Base-by-base conservation (phyloP, 2,888 invertebrate genomes). In the Caenorhabditis sulstoni region DNA sequence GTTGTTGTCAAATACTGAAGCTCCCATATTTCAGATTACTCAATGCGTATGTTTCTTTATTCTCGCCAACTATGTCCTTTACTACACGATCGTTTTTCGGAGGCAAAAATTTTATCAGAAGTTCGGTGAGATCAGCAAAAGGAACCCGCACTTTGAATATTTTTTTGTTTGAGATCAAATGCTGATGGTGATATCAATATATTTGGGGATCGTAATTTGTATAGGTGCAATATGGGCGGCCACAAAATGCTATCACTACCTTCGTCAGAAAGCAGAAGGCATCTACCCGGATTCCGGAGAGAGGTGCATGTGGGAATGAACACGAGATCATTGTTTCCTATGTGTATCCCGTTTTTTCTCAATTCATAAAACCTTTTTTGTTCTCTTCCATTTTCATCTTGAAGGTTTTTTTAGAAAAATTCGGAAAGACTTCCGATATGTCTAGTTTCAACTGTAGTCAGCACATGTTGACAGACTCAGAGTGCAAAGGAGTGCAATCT, bases 221-320 rank as follows among this genome's bases (percentile, higher is more conserved):
- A 83, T 80, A 22, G 78, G 81, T 37, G 85, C 85, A 14, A 81
- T 85, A 61, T 85, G 85, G 85, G 81, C 84, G 16, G 84, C 85
- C 12, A 79, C 85, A 11, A 85, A 85, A 59, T 84, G 84, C 41
- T 85, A 84, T 58, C 85, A 85, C 47, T 85, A 81, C 67, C 66
- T 85, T 4, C 74, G 77, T 2, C 76, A 78, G 20, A 82, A 82
- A 52, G 59, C 66, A 4, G 70, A 75, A 49, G 77, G 80, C 9
- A 57, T 77, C 14, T 73, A 75, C 55, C 74, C 61, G n/a, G 59
- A 75, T 20, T 23, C 70, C 18, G 78, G 74, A 39, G 71, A 73
- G 41, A 58, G 83, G 53, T 81, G 83, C 47, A 83, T 83, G 83
- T 83, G 83, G 83, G 78, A 73, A 57, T 81, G 55, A 66, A 45